Evolutionary conservation across 2,797 vertebrate species (phyloP).

Genomic region (Xenops minutus): DNA sequence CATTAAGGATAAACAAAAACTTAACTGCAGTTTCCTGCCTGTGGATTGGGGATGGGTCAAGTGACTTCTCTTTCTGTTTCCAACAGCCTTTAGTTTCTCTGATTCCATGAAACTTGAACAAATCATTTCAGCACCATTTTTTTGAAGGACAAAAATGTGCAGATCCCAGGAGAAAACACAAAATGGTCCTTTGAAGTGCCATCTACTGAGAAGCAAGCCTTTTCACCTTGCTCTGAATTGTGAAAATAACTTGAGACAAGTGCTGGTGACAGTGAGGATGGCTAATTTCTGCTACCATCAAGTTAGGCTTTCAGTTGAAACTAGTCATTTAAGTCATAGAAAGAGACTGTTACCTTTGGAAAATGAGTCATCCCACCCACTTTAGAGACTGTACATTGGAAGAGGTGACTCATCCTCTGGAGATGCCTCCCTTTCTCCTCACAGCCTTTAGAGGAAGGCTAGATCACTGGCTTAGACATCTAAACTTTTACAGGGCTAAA

Average conservation of each 20-base stretch:
- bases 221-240: background rate
- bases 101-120: background rate
- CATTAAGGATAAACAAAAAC: background rate
- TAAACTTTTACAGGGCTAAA: background rate
- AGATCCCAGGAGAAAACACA: background rate
- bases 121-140: background rate
- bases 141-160: background rate
- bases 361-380: constrained; percentile 62
- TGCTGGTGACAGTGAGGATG: background rate
- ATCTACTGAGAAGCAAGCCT: background rate
- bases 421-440: constrained; percentile 10
- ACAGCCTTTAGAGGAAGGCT: background rate
- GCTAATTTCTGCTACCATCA: background rate
- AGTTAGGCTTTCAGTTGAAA: background rate
- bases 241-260: constrained; percentile 5
- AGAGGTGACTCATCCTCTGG: constrained; percentile 50
- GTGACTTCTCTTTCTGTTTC: background rate
- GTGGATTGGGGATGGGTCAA: background rate
- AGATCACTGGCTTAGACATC: background rate
- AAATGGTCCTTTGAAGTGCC: background rate
- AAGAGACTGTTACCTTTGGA: constrained; percentile 35
- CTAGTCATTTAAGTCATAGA: constrained; percentile 20
- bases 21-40: background rate
- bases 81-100: background rate
- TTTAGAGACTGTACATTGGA: background rate